phyloP scores from a whole-genome alignment of 2,113 vertebrate species.

The Pterophyllum scalare region DNA sequence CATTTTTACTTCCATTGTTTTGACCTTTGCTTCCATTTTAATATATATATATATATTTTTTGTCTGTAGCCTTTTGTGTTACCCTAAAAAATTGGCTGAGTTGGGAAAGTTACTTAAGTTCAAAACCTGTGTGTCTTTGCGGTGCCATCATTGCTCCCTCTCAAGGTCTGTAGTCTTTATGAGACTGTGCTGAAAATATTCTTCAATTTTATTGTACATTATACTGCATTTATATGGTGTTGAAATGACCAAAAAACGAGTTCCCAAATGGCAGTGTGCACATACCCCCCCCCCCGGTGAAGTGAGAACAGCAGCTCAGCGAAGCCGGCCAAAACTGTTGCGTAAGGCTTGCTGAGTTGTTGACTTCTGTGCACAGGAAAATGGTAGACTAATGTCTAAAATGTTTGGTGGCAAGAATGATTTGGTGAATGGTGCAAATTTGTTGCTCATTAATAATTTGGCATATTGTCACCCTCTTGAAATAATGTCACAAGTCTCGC shows the following conservation, averaged over 20 bases:
- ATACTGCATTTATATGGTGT: background rate
- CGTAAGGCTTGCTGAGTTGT: background rate
- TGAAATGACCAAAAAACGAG: background rate
- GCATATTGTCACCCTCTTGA: too few relatives aligned
- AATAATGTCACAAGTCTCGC: too few relatives aligned
- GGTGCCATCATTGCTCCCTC: background rate
- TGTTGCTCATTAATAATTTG: background rate
- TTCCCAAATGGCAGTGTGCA: background rate
- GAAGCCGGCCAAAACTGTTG: background rate
- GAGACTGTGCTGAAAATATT: background rate
- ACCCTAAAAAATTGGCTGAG: background rate
- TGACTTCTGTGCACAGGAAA: background rate
- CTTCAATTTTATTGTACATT: background rate
- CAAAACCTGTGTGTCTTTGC: background rate
- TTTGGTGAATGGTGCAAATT: background rate
- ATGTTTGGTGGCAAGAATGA: background rate
- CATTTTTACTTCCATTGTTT: constrained; percentile 7
- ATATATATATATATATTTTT: background rate
- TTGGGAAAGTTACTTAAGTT: background rate
- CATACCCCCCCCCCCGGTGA: background rate
- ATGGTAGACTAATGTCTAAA: background rate
- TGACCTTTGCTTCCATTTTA: constrained; percentile 9
- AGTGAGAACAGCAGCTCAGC: background rate
- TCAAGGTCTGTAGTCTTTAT: background rate
- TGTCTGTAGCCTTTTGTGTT: background rate